Evolutionary conservation across 1,140 invertebrate species (phyloP).

Genomic region (Cydia fagiglandana): DNA sequence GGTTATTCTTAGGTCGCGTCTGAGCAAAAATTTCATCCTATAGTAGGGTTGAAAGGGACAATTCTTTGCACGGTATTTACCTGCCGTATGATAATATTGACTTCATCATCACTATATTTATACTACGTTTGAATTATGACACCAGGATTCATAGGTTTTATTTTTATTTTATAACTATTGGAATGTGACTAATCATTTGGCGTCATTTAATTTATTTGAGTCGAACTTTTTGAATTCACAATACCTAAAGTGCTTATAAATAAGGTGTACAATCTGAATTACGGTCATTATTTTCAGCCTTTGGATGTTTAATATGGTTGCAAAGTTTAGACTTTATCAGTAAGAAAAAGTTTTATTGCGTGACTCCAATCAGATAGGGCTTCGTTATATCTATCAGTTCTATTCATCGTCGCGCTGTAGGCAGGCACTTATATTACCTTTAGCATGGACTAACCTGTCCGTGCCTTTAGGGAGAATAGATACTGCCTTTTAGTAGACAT

Average conservation of each 20-base stretch:
- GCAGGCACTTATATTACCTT: neutral
- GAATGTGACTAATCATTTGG: neutral
- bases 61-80: too few relatives aligned
- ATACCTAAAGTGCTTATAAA: too few relatives aligned
- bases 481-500: neutral
- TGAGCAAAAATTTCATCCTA: too few relatives aligned
- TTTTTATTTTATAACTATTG: neutral
- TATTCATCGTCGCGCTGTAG: neutral
- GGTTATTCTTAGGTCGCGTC: too few relatives aligned
- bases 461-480: neutral
- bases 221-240: too few relatives aligned
- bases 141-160: neutral
- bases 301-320: neutral
- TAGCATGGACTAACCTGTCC: too few relatives aligned
- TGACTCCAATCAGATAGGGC: neutral
- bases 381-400: neutral
- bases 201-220: neutral
- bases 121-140: neutral
- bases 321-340: neutral
- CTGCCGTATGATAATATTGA: too few relatives aligned
- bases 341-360: neutral
- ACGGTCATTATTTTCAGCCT: neutral
- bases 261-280: too few relatives aligned
- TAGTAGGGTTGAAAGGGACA: too few relatives aligned
- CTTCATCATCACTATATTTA: neutral